Conservation (phyloP, 2,113 vertebrate species). For the Plecturocebus donacophilus region DNA sequence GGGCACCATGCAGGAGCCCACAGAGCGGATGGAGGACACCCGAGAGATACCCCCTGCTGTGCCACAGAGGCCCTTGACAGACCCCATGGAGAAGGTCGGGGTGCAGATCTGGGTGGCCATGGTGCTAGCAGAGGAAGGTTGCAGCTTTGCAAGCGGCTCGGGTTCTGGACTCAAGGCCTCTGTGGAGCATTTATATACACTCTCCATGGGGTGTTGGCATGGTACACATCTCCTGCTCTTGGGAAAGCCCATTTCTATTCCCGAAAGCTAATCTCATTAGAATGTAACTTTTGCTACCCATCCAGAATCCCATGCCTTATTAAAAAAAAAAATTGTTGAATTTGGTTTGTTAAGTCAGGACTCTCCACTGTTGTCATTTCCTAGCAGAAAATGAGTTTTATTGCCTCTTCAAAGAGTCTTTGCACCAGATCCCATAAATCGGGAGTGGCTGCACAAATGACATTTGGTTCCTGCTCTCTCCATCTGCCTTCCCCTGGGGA, state of each 20-base stretch:
- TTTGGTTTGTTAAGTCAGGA: conserved; percentile 75
- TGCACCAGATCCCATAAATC: conserved; percentile 50
- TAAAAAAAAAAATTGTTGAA: conserved; percentile 42
- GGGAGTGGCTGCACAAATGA: conserved; percentile 50
- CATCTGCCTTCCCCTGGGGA: background rate
- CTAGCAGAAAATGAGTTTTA: conserved; percentile 68
- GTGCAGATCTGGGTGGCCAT: conserved; percentile 74
- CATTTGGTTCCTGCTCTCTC: conserved; percentile 24
- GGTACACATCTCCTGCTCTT: conserved; percentile 44
- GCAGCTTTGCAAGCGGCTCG: background rate
- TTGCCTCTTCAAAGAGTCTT: conserved; percentile 75
- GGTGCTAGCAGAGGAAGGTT: background rate
- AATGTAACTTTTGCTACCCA: conserved; percentile 57
- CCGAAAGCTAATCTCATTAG: conserved; percentile 56
- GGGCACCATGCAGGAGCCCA: conserved; percentile 70
- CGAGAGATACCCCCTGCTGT: background rate
- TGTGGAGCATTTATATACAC: conserved; percentile 67
- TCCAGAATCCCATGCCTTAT: conserved; percentile 63
- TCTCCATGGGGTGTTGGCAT: conserved; percentile 66
- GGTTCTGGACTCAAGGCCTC: conserved; percentile 31
- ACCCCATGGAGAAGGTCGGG: conserved; percentile 61
- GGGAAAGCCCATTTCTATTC: conserved; percentile 65
- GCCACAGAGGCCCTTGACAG: conserved; percentile 60
- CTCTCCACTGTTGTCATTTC: conserved; percentile 53
- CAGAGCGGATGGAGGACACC: conserved; percentile 55